Conservation (phyloP, 2,113 vertebrate genomes). For the Syngnathus scovelli region DNA sequence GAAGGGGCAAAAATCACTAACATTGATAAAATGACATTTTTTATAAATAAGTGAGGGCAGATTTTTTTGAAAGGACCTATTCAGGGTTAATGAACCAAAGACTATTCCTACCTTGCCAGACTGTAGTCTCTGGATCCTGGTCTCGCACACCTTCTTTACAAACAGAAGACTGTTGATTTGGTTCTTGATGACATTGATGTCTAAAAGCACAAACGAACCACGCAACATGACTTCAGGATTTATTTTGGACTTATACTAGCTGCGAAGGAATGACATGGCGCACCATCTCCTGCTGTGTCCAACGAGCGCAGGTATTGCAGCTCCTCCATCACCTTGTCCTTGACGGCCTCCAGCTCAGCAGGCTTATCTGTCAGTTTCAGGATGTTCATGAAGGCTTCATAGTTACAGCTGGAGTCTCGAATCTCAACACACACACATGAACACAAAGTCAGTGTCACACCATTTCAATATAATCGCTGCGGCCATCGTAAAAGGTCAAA, state of each 20-base stretch:
- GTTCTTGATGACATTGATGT: conserved; percentile 99
- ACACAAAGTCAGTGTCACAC: background rate
- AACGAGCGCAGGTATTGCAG: conserved; percentile 94
- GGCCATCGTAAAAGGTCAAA: background rate
- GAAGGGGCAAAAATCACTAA: background rate
- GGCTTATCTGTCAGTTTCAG: conserved; percentile 94
- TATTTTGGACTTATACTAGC: background rate
- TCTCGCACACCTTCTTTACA: conserved; percentile 99
- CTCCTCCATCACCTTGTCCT: conserved; percentile 95
- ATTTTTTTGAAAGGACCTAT: background rate
- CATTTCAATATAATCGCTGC: background rate
- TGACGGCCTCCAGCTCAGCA: conserved; percentile 90
- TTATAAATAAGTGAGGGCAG: background rate
- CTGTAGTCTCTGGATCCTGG: conserved; percentile 93
- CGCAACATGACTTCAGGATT: background rate
- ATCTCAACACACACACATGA: conserved; percentile 71
- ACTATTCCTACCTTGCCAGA: conserved; percentile 89
- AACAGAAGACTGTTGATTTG: conserved; percentile 99
- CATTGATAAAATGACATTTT: too few species aligned
- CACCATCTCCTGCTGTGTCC: conserved; percentile 95
- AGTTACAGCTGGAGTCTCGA: conserved; percentile 94
- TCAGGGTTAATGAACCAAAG: background rate
- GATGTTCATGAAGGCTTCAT: conserved; percentile 99
- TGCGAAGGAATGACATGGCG: conserved; percentile 5
- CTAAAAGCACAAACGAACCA: conserved; percentile 63